phyloP scores from a whole-genome alignment of 1,140 invertebrate species.

The Polyergus mexicanus region DNA sequence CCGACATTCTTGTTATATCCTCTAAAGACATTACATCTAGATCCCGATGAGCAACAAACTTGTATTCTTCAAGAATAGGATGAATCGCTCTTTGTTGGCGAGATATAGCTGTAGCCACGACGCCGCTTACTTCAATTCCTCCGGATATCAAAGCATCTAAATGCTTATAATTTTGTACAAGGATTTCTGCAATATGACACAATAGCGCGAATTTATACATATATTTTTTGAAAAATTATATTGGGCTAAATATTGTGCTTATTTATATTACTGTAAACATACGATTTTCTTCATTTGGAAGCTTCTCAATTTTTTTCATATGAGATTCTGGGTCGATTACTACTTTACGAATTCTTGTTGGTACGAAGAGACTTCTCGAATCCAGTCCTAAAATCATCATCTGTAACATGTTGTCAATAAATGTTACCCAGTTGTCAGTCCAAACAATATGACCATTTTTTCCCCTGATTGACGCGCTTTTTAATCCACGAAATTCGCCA shows the following conservation, averaged over 20 bases:
- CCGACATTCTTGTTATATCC: constrained; percentile 87
- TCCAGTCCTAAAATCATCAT: constrained; percentile 90
- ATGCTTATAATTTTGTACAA: constrained; percentile 86
- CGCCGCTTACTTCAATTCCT: constrained; percentile 93
- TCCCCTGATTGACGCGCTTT: too few species aligned
- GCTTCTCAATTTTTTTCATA: constrained; percentile 81
- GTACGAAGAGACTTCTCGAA: constrained; percentile 92
- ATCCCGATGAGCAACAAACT: constrained; percentile 88
- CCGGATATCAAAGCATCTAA: constrained; percentile 87
- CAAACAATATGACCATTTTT: too few species aligned
- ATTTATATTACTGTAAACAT: not conserved
- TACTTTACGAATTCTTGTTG: constrained; percentile 93
- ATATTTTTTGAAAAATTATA: not conserved
- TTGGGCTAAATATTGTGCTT: not conserved
- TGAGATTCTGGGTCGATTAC: constrained; percentile 92
- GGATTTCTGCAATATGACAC: constrained; percentile 75
- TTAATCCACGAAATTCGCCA: too few species aligned
- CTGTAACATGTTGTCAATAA: too few species aligned
- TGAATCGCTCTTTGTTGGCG: constrained; percentile 89
- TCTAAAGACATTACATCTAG: constrained; percentile 72
- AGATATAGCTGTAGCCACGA: constrained; percentile 93
- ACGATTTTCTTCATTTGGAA: constrained; percentile 78
- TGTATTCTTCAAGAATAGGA: constrained; percentile 91
- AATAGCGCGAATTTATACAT: not conserved
- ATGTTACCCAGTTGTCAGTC: too few species aligned